Base-by-base conservation (phyloP, 1,140 invertebrate genomes). In the Branchinecta lynchi region DNA sequence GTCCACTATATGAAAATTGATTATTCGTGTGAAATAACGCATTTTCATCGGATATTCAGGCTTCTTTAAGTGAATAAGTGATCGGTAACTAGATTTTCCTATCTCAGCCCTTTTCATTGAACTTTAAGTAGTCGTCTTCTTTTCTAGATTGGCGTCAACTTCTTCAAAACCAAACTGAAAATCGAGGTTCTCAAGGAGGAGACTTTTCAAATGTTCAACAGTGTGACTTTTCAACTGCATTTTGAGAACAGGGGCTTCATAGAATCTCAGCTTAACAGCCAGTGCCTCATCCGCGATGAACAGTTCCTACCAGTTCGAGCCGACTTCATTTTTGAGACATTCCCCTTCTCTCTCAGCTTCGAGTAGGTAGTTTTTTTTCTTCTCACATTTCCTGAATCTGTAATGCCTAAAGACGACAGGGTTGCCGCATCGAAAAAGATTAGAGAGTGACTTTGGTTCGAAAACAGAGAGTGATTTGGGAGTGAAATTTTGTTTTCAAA, bases 301-400 rank as follows among this genome's bases (percentile, higher is more conserved):
- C 89, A 89, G 77, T 88, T 90, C 77, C 77, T 95, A 73, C 87
- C 91, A 6, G 89, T 94, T 46, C 89, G 87, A 75, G 89, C 91
- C 0, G 87, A 88, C 0, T 87, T 95, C 7, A 82, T 98, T 10
- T 96, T 98, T 74, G 93, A 98, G 77, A 92, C 97, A 75, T 98
- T 98, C 79, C 95, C 96, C 7, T 98, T 98, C 81, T 94, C 93
- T 79, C 89, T 98, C 73, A 90, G 96, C 21, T 97, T 98, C 80
- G 89, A 90, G 87, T 90, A 80, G 81, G 81, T 70, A 15, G n/a
- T 17, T 21, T 2, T 17, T 68, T 20, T 68, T 32, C 43, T 68
- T 32, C 43, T 32, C 32, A 32, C 32, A 1, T 32, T 32, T 32
- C 32, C 32, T 32, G 32, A 32, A 32, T 32, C 5, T 32, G 5